Conservation (phyloP, 1,140 invertebrate genomes). For the Vanessa tameamea region DNA sequence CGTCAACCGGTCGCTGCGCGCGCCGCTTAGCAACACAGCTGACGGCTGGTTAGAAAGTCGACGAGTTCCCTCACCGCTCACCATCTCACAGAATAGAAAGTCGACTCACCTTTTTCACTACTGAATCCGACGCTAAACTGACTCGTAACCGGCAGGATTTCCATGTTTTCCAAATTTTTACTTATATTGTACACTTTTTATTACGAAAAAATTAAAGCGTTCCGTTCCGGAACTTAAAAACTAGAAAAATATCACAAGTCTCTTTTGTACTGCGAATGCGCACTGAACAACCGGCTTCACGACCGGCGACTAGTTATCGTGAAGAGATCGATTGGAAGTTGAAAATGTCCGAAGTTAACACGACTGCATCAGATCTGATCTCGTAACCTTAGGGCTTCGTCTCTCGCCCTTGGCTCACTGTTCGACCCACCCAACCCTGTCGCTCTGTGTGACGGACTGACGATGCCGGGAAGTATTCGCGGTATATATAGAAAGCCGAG, state of each 20-base stretch:
- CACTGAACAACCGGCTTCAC: conserved; percentile 64
- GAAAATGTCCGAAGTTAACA: conserved; percentile 65
- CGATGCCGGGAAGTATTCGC: conserved; percentile 51
- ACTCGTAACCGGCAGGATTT: conserved; percentile 80
- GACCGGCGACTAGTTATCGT: conserved; percentile 70
- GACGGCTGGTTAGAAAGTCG: conserved; percentile 67
- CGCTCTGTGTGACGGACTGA: conserved; percentile 75
- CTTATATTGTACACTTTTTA: conserved; percentile 81
- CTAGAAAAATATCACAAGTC: conserved; percentile 81
- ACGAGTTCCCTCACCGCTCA: conserved; percentile 51
- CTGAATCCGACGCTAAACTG: conserved; percentile 80
- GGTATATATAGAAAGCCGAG: conserved; percentile 65
- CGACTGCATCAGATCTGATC: conserved; percentile 78
- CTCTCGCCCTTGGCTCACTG: conserved; percentile 67
- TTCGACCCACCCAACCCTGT: conserved; percentile 73
- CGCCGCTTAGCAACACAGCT: conserved; percentile 76
- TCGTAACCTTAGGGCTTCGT: conserved; percentile 77
- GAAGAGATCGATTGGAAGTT: conserved; percentile 72
- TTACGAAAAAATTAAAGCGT: conserved; percentile 64
- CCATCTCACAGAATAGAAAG: conserved; percentile 65
- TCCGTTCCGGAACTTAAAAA: conserved; percentile 72
- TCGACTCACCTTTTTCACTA: conserved; percentile 80
- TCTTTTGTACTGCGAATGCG: conserved; percentile 79
- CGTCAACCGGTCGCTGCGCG: conserved; percentile 54
- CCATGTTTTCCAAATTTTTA: conserved; percentile 81